phyloP scores from a whole-genome alignment of 2,888 invertebrate species.

The Orthosia cruda region DNA sequence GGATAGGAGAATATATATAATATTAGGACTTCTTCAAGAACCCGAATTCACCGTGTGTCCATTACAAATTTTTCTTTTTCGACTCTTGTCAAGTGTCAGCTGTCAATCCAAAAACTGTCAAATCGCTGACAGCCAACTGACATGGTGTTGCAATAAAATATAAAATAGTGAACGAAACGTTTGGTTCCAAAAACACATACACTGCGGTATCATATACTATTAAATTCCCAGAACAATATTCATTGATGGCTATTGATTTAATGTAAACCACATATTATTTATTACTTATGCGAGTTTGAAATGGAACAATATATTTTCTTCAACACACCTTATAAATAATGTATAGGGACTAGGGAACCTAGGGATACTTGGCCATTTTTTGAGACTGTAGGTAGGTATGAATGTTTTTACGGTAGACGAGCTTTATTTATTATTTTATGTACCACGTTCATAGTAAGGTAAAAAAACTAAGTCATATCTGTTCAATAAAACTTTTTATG shows the following conservation, averaged over 20 bases:
- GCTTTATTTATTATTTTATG: conserved; percentile 38
- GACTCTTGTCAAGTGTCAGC: no score
- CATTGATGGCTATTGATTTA: conserved; percentile 16
- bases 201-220: neutral
- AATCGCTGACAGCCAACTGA: no score
- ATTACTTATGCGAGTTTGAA: conserved; percentile 35
- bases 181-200: no score
- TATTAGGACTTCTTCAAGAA: no score
- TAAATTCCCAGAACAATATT: neutral
- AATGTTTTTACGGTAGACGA: conserved; percentile 40
- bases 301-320: conserved; percentile 54
- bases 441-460: neutral
- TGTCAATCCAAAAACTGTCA: no score
- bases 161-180: no score
- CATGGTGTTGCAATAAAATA: no score
- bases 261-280: conserved; percentile 37
- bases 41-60: no score
- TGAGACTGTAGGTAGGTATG: conserved; percentile 18
- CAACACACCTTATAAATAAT: conserved; percentile 57
- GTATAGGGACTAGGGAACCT: conserved; percentile 39
- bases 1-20: no score
- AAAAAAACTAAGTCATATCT: neutral
- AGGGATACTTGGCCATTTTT: conserved; percentile 41
- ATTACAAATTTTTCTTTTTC: no score
- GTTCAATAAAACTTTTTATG: conserved; percentile 5